Base-by-base conservation (phyloP, 2,797 vertebrate species). In the Anas flavirostris region DNA sequence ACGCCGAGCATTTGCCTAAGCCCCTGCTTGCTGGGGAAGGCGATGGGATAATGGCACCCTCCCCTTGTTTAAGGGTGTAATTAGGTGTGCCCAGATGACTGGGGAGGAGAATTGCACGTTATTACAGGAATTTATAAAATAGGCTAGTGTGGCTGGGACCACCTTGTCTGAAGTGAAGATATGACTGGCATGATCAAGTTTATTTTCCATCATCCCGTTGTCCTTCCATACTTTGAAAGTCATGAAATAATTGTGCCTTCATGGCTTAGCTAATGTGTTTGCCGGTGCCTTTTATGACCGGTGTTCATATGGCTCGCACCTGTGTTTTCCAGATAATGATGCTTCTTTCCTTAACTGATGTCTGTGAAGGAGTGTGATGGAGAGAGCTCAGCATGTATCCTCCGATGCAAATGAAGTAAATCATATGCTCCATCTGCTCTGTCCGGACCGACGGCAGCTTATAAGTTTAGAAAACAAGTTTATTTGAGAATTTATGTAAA, bases 401-500 rank as follows among this genome's bases (percentile, higher is more conserved):
- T 85, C 37, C 39, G 9, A 87, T 73, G 86, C 81, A 95, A 87
- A 91, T 68, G 16, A 90, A 74, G 31, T 53, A 19, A 56, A 23
- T 81, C 67, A 33, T 62, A 86, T 86, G 75, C 17, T 80, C 62
- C 68, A 16, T 14, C 64, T 77, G 70, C 46, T 63, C 46, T 16
- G 25, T n/a, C 59, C 53, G 29, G 91, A 35, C 67, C 67, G 58
- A 14, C 2, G 2, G 63, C 43, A 33, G 46, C 48, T 82, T 3
- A 0, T 58, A 70, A 95, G 89, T 92, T 95, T 94, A 96, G 95
- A 96, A 97, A 96, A 95, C 86, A 94, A 79, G 72, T 91, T 96
- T 95, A 97, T 95, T 96, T 97, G 95, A 97, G 95, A 88, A 79
- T 64, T 94, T 97, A 98, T 98, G 97, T 97, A 98, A 98, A 98